These are phyloP conservation scores for Limosa lapponica DNA, from an alignment of 2,797 vertebrate genomes.

Conservation along the genomic window DNA sequence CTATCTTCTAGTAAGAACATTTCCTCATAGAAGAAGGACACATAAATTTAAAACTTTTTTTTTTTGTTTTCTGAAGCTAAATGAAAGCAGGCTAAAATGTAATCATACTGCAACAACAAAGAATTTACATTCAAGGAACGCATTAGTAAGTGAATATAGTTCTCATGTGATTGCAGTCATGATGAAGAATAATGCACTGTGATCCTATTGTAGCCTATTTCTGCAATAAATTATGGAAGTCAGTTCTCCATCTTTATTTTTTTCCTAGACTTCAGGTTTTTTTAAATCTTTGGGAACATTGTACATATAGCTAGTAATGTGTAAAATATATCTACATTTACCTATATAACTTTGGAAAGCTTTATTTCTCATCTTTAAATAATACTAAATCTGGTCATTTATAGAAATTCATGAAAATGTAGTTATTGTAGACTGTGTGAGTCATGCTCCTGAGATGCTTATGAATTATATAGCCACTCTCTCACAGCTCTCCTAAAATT, in stretches of 20 bases:
- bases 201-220: neutral
- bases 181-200: neutral
- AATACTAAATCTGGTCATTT: neutral
- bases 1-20: neutral
- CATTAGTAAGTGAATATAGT: neutral
- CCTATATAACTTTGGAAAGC: neutral
- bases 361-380: slow-evolving; percentile 20
- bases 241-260: neutral
- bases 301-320: neutral
- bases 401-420: slow-evolving; percentile 20
- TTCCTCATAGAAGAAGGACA: neutral
- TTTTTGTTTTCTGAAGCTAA: neutral
- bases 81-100: neutral
- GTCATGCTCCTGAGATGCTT: neutral
- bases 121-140: neutral
- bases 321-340: neutral
- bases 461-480: slow-evolving; percentile 13
- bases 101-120: neutral
- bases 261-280: neutral
- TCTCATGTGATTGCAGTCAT: neutral
- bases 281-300: neutral
- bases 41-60: neutral
- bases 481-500: slow-evolving; percentile 17
- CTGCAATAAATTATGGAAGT: neutral
- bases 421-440: neutral